Conservation (phyloP, 2,888 invertebrate species). For the Torymus tubicola region DNA sequence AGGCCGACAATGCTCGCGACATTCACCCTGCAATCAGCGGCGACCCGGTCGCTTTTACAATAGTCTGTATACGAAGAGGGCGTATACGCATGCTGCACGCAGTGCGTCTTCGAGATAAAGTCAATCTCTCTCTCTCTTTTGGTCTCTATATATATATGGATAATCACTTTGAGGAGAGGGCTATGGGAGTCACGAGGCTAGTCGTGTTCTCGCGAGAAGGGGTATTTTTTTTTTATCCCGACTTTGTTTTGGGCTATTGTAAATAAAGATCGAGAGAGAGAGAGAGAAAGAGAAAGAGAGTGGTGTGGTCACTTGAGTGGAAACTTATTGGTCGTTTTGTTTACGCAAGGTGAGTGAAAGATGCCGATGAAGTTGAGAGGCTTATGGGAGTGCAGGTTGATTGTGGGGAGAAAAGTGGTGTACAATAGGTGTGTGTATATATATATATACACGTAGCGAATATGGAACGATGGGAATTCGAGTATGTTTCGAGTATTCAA, state of each 20-base stretch:
- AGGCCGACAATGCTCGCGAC: conserved; percentile 73
- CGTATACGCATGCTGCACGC: not conserved
- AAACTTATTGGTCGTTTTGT: conserved; percentile 41
- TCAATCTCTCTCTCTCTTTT: no score
- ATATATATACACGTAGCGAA: no score
- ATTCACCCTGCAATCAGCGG: conserved; percentile 75
- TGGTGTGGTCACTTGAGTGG: conserved; percentile 50
- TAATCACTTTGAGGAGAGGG: conserved; percentile 15
- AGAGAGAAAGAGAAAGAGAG: no score
- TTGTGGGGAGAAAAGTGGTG: no score
- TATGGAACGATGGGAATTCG: no score
- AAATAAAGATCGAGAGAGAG: no score
- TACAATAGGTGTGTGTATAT: no score
- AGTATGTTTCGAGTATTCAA: no score
- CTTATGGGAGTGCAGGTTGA: no score
- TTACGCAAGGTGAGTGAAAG: not conserved
- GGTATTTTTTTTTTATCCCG: conserved; percentile 5
- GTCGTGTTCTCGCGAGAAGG: not conserved
- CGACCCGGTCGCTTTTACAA: conserved; percentile 11
- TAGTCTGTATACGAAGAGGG: not conserved
- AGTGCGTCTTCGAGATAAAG: conserved; percentile 45
- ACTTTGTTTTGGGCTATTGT: conserved; percentile 42
- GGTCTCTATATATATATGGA: not conserved
- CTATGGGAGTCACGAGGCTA: not conserved
- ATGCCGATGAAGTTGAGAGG: no score